Evolutionary conservation across 2,888 invertebrate genomes (phyloP), one percentile per base, ranked within the genome.

Genomic region (Bugula neritina): DNA sequence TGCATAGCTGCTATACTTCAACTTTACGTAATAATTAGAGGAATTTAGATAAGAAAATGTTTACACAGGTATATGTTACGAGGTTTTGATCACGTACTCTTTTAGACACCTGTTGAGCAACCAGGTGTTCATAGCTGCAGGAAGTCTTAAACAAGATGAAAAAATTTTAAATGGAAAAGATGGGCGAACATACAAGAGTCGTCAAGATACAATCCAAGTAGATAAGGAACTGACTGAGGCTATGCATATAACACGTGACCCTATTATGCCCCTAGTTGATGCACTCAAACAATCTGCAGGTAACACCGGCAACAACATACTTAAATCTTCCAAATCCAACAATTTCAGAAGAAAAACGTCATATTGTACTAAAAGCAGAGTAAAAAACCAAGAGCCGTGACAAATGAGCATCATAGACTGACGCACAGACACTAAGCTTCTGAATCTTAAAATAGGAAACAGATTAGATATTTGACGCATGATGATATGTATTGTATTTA

Each of bases 51-150:
- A n/a, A n/a, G n/a, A n/a, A n/a, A n/a, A n/a, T n/a, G n/a, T n/a
- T n/a, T n/a, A n/a, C n/a, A n/a, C n/a, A n/a, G n/a, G n/a, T n/a
- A n/a, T n/a, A n/a, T n/a, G n/a, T n/a, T n/a, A n/a, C n/a, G n/a
- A n/a, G n/a, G n/a, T n/a, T n/a, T n/a, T n/a, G n/a, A n/a, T n/a
- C n/a, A n/a, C n/a, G n/a, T n/a, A n/a, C n/a, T n/a, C n/a, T 31
- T 63, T 63, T 31, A 63, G 63, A 63, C 31, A 63, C 31, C 10
- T 63, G 17, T 63, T 63, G 2, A 27, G 13, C 2, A 34, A 21
- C 10, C 31, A 63, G 31, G 63, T 31, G 34, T 63, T 63, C 31
- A 31, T 63, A 31, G 63, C 63, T 13, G 63, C 63, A 2, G 63
- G 63, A 13, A 31, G 27, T 21, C 63, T 63, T 17, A 25, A 63